Evolutionary conservation across 1,140 invertebrate species (phyloP), one percentile per base, ranked within the genome.

Genomic region (Drosophila nasuta): DNA sequence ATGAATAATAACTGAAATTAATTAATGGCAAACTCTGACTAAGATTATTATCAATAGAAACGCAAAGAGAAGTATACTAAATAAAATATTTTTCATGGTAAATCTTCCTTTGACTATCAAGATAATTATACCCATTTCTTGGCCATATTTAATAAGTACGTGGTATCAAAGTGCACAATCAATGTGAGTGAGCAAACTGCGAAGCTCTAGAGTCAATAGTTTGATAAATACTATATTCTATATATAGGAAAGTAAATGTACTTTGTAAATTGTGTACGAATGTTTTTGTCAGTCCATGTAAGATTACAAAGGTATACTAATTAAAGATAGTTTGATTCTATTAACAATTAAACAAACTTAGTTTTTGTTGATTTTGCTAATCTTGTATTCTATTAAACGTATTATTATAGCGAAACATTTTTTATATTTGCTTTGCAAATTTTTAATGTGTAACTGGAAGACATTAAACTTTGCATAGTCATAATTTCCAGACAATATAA

Each of bases 191-290:
- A 5, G 20, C 48, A 7, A 11, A 13, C 35, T 10, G 2, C 8
- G 35, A 38, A 38, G 35, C 20, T 49, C 20, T 49, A n/a, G 1
- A 28, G 48, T 25, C 17, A 49, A 20, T 3, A 49, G 15, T 25
- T 49, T 20, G 46, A 49, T 49, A 20, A 49, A 49, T 25, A 49
- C 8, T 49, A 49, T 3, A 13, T n/a, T n/a, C 41, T 49, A 49
- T 49, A 10, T 49, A 49, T 28, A 25, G 48, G 3, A 28, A 28
- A 28, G 48, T 3, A 11, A 25, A 49, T 49, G 48, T 49, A 11
- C 20, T 11, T 17, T 5, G 8, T 28, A 13, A n/a, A 43, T 38
- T 38, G 35, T 11, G 35, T 13, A 13, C 5, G 41, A 43, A 43
- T 43, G 35, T 38, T 38, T 38, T 10, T 13, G 41, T 43, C 41